Percentiles rank a stretch among this genome's conserved stretches.
phyloP scores from a whole-genome alignment of 37 sponge, comb jelly and placozoan species.

The Cliona cf. orientalis region DNA sequence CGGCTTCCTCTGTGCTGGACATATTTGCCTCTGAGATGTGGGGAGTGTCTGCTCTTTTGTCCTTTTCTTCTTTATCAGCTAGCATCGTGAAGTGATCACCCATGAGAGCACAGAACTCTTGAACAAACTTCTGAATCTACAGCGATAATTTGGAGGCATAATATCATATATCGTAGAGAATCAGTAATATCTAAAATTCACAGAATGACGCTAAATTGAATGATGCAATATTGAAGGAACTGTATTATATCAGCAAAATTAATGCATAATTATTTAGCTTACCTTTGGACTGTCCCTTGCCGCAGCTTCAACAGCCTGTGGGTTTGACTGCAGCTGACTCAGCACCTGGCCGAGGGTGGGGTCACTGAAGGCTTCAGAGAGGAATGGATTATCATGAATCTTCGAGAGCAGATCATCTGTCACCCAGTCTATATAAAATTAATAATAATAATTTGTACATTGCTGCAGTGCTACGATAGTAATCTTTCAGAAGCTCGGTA shows the following conservation, averaged over 20 bases:
- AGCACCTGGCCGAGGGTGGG: constrained; percentile 57
- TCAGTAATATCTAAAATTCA: background rate
- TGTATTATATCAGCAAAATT: background rate
- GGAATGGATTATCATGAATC: constrained; percentile 63
- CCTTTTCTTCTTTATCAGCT: constrained; percentile 48
- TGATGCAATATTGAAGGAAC: background rate
- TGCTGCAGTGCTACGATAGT: background rate
- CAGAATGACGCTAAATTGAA: background rate
- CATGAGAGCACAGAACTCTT: constrained; percentile 80
- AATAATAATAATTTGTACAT: background rate
- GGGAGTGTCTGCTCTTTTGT: background rate
- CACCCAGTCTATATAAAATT: constrained; percentile 68
- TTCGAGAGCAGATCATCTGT: constrained; percentile 81
- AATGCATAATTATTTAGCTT: background rate
- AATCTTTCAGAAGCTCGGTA: background rate
- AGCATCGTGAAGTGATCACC: constrained; percentile 77
- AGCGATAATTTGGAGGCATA: background rate
- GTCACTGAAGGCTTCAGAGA: constrained; percentile 64
- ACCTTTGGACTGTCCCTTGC: constrained; percentile 54
- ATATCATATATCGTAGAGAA: background rate
- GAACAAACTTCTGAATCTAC: constrained; percentile 49
- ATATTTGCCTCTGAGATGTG: background rate
- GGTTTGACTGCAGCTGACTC: constrained; percentile 64
- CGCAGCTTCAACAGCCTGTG: constrained; percentile 29
- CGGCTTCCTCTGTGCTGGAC: constrained; percentile 36